Evolutionary conservation across 2,113 vertebrate genomes (phyloP).

Genomic region (Panthera leo): DNA sequence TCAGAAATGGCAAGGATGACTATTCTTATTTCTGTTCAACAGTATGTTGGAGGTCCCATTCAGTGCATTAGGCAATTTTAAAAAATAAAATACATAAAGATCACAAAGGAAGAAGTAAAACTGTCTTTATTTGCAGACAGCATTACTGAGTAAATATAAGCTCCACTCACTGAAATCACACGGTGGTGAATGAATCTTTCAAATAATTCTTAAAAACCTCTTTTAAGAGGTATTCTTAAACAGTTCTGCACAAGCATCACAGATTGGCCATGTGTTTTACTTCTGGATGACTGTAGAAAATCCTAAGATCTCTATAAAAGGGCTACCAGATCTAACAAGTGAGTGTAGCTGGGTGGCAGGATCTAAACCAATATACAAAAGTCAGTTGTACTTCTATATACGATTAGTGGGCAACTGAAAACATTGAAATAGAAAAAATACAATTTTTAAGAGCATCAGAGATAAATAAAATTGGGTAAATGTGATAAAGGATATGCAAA

Average conservation of each 20-base stretch:
- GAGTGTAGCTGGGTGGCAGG: neutral
- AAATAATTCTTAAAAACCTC: neutral
- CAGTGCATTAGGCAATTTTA: neutral
- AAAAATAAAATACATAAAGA: neutral
- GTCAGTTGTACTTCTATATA: neutral
- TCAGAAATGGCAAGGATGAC: neutral
- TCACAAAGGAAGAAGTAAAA: constrained; percentile 38
- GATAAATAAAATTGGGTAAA: neutral
- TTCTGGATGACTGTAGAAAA: neutral
- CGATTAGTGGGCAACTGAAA: neutral
- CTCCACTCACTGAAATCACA: neutral
- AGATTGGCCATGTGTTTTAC: neutral
- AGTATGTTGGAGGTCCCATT: neutral
- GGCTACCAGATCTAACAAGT: neutral
- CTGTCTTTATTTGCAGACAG: neutral
- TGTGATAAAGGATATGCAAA: neutral
- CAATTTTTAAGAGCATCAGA: neutral
- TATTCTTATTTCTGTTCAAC: neutral
- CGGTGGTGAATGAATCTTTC: neutral
- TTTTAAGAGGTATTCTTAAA: neutral
- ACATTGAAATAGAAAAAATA: neutral
- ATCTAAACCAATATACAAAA: neutral
- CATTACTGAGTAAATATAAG: neutral
- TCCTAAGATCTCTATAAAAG: neutral
- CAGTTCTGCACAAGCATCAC: neutral